Evolutionary conservation across 2,888 invertebrate species (phyloP), one percentile per base, ranked within the genome.

Genomic region (Allophyes oxyacanthae): DNA sequence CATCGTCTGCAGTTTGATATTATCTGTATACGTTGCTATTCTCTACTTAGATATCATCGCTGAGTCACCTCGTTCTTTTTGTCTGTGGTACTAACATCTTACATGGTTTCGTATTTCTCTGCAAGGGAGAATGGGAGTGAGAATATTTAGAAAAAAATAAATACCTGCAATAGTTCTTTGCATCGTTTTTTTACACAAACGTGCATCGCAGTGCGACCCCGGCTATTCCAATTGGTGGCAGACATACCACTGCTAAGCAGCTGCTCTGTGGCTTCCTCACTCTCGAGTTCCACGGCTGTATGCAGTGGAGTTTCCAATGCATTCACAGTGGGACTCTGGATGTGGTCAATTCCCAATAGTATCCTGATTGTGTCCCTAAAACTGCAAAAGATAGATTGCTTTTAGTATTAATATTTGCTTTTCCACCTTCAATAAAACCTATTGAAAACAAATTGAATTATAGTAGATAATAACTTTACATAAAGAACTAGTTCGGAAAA

Each of bases 281-380:
- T 68, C 6, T 58, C 68, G 6, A 81, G 42, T 11, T 76, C 76
- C 4, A 79, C 79, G 0, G 81, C 80, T n/a, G 70, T 79, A 14
- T 80, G 81, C 0, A 80, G 43, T 0, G 72, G 67, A 14, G 42
- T 59, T 9, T 41, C 51, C 14, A 37, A 10, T 1, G 6, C 42
- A n/a, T 41, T 45, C 10, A 20, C 3, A 30, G 7, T 34, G 13
- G 2, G 0, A 0, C 10, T 51, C 26, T 52, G 45, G 33, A 64
- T 64, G 6, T 44, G 41, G 2, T 55, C 62, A 0, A 61, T 57
- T 15, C 50, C 40, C 10, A 68, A 26, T 6, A 73, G 53, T 9
- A 68, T 10, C 10, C 37, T 57, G 6, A 73, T 34, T 1, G 75
- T 56, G 49, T 60, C 37, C 3, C 30, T 64, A 6, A 73, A 72